Percentiles rank a stretch among this genome's conserved stretches.
Conservation (phyloP, 2,113 vertebrate genomes). For the Nanorana parkeri region DNA sequence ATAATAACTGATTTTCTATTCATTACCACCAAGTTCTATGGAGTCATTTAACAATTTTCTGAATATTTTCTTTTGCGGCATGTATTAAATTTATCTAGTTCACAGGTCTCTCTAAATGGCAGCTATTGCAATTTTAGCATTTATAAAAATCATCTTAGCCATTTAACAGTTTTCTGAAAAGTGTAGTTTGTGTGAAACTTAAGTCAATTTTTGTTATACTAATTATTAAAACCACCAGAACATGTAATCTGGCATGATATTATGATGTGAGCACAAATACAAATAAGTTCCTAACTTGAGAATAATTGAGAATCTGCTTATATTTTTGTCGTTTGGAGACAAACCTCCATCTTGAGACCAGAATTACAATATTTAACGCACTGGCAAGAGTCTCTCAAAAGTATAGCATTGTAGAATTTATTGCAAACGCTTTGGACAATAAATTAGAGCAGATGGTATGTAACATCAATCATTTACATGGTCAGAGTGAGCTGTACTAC, state of each 20-base stretch:
- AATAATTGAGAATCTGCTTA: slow-evolving; percentile 21
- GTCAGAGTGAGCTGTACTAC: background rate
- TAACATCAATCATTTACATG: slow-evolving; percentile 47
- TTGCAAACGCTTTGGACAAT: slow-evolving; percentile 39
- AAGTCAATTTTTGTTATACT: background rate
- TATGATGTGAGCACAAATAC: background rate
- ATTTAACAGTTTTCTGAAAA: background rate
- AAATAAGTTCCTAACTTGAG: slow-evolving; percentile 11
- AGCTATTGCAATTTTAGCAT: background rate
- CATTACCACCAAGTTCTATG: too few relatives aligned
- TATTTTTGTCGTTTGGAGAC: background rate
- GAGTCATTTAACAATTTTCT: too few relatives aligned
- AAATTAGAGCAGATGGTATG: slow-evolving; percentile 40
- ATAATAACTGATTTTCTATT: too few relatives aligned
- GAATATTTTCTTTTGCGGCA: too few relatives aligned
- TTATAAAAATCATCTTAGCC: background rate
- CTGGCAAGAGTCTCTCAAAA: slow-evolving; percentile 22
- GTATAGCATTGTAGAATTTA: slow-evolving; percentile 30
- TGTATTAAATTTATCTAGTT: too few relatives aligned
- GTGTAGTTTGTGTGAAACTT: background rate
- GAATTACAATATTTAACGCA: slow-evolving; percentile 14
- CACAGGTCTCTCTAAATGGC: too few relatives aligned
- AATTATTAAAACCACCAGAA: background rate
- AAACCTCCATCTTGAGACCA: slow-evolving; percentile 36
- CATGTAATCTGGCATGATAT: background rate